These are phyloP conservation scores for Fulica atra DNA, from an alignment of 2,113 vertebrate genomes.

Conservation along the genomic window DNA sequence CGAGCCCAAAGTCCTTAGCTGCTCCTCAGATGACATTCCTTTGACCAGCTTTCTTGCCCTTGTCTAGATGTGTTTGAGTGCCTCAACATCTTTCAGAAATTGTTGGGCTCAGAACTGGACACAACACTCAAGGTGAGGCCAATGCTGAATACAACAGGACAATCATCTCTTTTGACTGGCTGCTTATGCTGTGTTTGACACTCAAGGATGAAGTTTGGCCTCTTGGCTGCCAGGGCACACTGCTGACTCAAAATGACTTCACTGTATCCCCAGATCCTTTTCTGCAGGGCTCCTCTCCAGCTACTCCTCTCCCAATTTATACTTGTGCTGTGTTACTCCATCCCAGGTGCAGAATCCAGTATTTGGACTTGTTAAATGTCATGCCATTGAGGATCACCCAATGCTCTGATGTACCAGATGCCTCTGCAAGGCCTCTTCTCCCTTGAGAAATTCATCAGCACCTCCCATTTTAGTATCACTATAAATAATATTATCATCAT, in stretches of 20 bases:
- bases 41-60: neutral
- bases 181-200: neutral
- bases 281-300: neutral
- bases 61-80: neutral
- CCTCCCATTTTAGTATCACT: neutral
- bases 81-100: too few species aligned
- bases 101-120: neutral
- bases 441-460: neutral
- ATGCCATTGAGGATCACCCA: neutral
- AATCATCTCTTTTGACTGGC: neutral
- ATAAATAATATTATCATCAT: neutral
- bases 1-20: too few species aligned
- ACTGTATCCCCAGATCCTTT: accelerated
- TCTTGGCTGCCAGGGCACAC: neutral
- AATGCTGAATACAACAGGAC: neutral
- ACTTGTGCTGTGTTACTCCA: too few species aligned
- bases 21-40: too few species aligned
- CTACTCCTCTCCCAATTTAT: neutral
- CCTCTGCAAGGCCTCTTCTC: neutral
- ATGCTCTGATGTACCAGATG: neutral
- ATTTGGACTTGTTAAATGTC: neutral
- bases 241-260: neutral
- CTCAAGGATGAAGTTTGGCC: neutral
- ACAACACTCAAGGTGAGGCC: neutral
- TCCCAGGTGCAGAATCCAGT: neutral